These are phyloP conservation scores for Spongilla lacustris DNA, from an alignment of 37 sponge, comb jelly and placozoan genomes.

Conservation along the genomic window DNA sequence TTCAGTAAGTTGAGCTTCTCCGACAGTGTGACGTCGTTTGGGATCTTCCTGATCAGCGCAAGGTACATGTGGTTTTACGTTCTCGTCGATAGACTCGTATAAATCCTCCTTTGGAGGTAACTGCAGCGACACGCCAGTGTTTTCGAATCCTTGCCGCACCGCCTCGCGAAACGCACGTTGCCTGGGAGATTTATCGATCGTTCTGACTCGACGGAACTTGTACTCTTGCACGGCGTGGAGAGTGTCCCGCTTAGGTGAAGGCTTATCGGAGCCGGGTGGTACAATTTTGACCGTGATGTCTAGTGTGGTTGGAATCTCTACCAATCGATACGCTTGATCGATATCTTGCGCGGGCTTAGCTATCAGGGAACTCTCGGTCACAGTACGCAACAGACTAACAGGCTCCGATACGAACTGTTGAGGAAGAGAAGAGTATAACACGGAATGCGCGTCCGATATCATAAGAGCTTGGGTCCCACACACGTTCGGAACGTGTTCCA, in stretches of 20 bases:
- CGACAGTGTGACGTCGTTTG: background rate
- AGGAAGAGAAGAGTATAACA: background rate
- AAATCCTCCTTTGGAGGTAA: background rate
- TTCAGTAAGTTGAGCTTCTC: background rate
- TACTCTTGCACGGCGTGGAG: background rate
- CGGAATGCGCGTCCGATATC: background rate
- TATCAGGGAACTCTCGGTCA: background rate
- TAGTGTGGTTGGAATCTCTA: background rate
- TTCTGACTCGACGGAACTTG: background rate
- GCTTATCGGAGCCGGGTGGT: background rate
- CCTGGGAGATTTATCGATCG: background rate
- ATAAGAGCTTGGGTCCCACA: background rate
- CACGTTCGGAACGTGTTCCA: background rate
- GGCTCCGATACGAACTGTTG: background rate
- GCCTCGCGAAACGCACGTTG: background rate
- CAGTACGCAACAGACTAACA: background rate
- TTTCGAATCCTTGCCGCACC: background rate
- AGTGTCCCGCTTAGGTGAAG: background rate
- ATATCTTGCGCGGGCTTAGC: background rate
- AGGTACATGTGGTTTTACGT: too few relatives aligned
- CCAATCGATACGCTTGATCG: background rate
- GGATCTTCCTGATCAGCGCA: background rate
- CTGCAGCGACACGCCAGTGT: background rate
- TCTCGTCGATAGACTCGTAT: background rate
- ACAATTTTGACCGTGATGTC: background rate